Evolutionary conservation across 2,888 invertebrate genomes (phyloP).

Genomic region (Drosophila tripunctata): DNA sequence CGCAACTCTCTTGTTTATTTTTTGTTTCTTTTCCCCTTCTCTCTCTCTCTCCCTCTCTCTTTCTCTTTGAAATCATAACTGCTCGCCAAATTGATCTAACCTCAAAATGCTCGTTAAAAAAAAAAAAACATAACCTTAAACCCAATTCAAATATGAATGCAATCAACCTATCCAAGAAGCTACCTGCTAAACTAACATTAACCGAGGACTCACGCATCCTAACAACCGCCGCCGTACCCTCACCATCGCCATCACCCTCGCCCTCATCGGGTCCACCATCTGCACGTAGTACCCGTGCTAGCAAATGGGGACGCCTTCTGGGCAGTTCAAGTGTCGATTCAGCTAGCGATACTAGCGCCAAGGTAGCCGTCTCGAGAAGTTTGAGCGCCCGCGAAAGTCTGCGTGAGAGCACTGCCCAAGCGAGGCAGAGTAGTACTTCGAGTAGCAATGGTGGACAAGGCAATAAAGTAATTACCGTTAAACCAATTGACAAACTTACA

Average conservation of each 20-base stretch:
- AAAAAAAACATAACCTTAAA: constrained; percentile 33
- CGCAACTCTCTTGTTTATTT: constrained; percentile 13
- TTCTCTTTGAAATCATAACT: constrained; percentile 21
- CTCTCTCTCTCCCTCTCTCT: constrained; percentile 30
- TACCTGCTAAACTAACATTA: constrained; percentile 84
- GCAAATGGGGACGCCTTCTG: constrained; percentile 93
- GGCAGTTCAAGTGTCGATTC: constrained; percentile 92
- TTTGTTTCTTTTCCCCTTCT: constrained; percentile 21
- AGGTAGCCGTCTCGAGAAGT: constrained; percentile 86
- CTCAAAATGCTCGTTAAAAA: constrained; percentile 47
- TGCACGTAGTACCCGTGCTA: constrained; percentile 85
- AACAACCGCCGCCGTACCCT: constrained; percentile 83
- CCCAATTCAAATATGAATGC: constrained; percentile 21
- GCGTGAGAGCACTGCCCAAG: constrained; percentile 84
- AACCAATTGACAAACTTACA: constrained; percentile 34
- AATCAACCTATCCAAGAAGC: constrained; percentile 80
- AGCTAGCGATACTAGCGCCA: constrained; percentile 87
- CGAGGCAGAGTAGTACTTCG: constrained; percentile 84
- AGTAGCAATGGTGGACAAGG: constrained; percentile 85
- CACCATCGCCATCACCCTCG: constrained; percentile 84
- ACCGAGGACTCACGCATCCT: constrained; percentile 84
- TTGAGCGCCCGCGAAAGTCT: constrained; percentile 86
- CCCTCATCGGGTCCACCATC: constrained; percentile 85
- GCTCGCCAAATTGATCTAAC: constrained; percentile 25
- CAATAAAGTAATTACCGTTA: constrained; percentile 84